A percentile compares a stretch with the other conserved stretches of the same genome.
phyloP scores from a whole-genome alignment of 2,888 invertebrate species.

The Drosophila basisetae region DNA sequence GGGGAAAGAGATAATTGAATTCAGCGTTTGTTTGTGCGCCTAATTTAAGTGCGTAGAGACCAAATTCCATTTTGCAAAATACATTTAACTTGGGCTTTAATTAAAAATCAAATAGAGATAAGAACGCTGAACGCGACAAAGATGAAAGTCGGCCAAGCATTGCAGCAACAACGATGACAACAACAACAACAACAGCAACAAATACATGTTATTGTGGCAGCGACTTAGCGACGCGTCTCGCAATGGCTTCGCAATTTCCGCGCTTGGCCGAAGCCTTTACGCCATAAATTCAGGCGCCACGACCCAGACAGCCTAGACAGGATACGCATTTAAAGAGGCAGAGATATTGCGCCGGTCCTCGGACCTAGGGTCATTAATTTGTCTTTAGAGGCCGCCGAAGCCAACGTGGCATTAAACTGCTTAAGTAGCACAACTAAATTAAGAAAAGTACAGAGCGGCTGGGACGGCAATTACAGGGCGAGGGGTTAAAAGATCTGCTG shows the following conservation, averaged over 20 bases:
- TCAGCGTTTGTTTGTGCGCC: conserved; percentile 52
- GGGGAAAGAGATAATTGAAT: conserved; percentile 65
- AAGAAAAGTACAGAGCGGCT: conserved; percentile 55
- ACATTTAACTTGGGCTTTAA: conserved; percentile 66
- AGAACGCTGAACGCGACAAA: conserved; percentile 58
- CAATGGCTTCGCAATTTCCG: conserved; percentile 67
- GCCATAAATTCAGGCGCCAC: conserved; percentile 67
- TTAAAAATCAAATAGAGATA: conserved; percentile 78
- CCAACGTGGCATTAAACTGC: conserved; percentile 68
- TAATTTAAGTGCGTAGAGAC: conserved; percentile 67
- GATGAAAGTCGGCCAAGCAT: conserved; percentile 45
- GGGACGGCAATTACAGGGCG: conserved; percentile 57
- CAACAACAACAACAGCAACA: conserved; percentile 4
- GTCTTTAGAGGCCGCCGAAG: conserved; percentile 61
- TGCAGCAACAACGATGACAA: conserved; percentile 29
- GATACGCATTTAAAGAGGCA: conserved; percentile 40
- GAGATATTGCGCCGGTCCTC: conserved; percentile 40
- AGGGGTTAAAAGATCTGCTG: conserved; percentile 11
- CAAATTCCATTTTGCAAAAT: conserved; percentile 66
- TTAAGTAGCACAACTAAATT: conserved; percentile 78
- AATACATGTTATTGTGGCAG: conserved; percentile 36
- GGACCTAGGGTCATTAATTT: conserved; percentile 72
- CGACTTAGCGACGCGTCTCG: conserved; percentile 57
- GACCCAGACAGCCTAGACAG: conserved; percentile 59
- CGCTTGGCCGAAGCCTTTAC: conserved; percentile 60